phyloP scores from a whole-genome alignment of 2,113 vertebrate species.

The Petrocephalus microphthalmus region DNA sequence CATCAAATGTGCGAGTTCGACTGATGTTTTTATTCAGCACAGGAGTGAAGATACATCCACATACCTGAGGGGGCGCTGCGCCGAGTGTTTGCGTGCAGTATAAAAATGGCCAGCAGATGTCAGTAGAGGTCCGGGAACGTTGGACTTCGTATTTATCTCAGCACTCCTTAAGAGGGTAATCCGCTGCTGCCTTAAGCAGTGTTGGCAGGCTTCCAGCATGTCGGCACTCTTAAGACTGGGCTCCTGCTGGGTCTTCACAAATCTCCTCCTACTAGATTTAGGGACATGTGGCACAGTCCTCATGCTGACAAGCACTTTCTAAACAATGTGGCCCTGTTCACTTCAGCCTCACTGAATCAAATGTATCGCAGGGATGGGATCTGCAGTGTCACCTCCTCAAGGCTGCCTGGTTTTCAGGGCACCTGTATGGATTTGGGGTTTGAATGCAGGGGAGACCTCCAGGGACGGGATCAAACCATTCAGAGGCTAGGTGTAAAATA shows the following conservation, averaged over 20 bases:
- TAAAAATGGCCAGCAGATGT: neutral
- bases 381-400: neutral
- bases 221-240: neutral
- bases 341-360: neutral
- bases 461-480: neutral
- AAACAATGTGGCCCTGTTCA: too few relatives aligned
- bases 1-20: neutral
- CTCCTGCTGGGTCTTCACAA: neutral
- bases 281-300: neutral
- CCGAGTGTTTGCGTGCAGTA: neutral
- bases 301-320: too few relatives aligned
- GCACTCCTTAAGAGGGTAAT: neutral
- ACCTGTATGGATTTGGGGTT: neutral
- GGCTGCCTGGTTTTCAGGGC: neutral
- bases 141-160: neutral
- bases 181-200: neutral
- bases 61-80: neutral
- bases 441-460: neutral
- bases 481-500: neutral
- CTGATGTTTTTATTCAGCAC: neutral
- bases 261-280: neutral
- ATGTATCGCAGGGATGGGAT: neutral
- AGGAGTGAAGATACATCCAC: neutral
- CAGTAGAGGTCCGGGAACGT: neutral
- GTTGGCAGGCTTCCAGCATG: neutral